phyloP scores from a whole-genome alignment of 1,140 invertebrate genomes.

The Mycetomoellerius zeteki region DNA sequence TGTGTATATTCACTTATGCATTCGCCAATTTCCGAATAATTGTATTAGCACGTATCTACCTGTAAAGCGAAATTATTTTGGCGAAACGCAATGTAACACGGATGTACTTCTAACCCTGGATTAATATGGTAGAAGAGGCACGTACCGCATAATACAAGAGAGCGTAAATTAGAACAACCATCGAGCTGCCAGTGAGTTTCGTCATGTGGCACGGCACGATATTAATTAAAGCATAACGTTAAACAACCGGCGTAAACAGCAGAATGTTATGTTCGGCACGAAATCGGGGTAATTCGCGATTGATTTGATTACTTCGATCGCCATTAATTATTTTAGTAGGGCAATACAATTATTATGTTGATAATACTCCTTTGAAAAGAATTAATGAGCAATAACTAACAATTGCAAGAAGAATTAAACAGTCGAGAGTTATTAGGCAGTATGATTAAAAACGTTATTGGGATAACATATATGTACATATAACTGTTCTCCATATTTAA shows the following conservation, averaged over 20 bases:
- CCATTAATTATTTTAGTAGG: constrained; percentile 36
- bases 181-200: constrained; percentile 63
- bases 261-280: constrained; percentile 35
- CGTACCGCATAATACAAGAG: constrained; percentile 66
- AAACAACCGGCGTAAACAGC: constrained; percentile 50
- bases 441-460: not conserved
- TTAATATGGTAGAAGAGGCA: constrained; percentile 62
- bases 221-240: constrained; percentile 64
- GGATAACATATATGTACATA: not conserved
- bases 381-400: not conserved
- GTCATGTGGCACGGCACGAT: constrained; percentile 38
- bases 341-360: constrained; percentile 16
- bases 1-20: constrained; percentile 7
- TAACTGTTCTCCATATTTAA: constrained; percentile 12
- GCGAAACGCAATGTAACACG: constrained; percentile 45
- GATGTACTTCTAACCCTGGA: constrained; percentile 61
- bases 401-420: not conserved
- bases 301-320: constrained; percentile 18
- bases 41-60: constrained; percentile 55
- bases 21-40: constrained; percentile 54
- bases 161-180: constrained; percentile 63
- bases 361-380: not conserved
- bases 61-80: constrained; percentile 59
- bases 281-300: constrained; percentile 39
- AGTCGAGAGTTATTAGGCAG: not conserved